phyloP scores from a whole-genome alignment of 2,113 vertebrate genomes.

The Oxygymnocypris stewartii region DNA sequence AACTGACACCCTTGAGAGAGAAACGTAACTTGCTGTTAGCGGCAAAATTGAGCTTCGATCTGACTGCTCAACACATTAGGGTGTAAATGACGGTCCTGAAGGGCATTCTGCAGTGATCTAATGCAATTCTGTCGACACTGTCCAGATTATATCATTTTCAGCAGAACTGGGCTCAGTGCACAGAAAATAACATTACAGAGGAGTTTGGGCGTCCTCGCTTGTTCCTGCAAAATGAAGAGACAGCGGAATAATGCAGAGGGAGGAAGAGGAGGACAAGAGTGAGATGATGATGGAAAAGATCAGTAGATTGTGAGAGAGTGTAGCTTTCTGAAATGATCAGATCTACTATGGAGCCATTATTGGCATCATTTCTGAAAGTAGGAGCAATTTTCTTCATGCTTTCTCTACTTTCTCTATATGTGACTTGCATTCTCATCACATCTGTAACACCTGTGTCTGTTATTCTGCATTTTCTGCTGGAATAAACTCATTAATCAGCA shows the following conservation, averaged over 20 bases:
- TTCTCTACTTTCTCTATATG: background rate
- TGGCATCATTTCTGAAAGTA: constrained; percentile 20
- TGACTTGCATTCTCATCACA: background rate
- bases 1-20: constrained; percentile 20
- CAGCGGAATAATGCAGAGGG: background rate
- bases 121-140: background rate
- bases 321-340: constrained; percentile 4
- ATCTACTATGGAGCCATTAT: constrained; percentile 18
- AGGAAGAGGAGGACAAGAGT: constrained; percentile 34
- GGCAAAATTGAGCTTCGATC: background rate
- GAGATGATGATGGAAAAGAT: constrained; percentile 14
- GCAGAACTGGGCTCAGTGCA: background rate
- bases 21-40: constrained; percentile 6
- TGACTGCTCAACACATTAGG: constrained; percentile 24
- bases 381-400: background rate
- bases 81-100: background rate
- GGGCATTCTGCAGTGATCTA: background rate
- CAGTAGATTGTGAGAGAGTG: background rate
- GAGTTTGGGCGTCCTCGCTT: constrained; percentile 27
- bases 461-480: background rate
- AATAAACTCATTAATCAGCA: background rate
- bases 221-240: constrained; percentile 31
- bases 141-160: constrained; percentile 6
- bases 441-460: background rate
- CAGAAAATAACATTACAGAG: constrained; percentile 25